These are phyloP conservation scores for Monopterus albus DNA, from an alignment of 2,113 vertebrate species.

Conservation along the genomic window DNA sequence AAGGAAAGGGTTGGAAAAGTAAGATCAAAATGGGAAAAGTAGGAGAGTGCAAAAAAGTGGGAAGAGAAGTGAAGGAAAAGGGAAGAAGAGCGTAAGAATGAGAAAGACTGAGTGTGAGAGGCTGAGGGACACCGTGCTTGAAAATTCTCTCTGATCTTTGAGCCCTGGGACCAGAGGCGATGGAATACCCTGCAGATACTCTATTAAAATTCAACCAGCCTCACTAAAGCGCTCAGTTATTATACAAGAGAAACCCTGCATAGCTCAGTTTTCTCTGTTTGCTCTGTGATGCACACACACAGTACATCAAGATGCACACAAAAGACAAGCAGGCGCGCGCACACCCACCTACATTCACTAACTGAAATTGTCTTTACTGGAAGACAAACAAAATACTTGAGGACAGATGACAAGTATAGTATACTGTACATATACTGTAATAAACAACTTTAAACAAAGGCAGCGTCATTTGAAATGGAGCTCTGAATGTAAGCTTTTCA, in stretches of 20 bases:
- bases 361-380: background rate
- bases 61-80: conserved; percentile 29
- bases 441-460: background rate
- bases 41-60: conserved; percentile 29
- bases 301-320: background rate
- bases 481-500: background rate
- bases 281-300: conserved; percentile 24
- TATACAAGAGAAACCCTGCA: conserved; percentile 67
- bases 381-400: background rate
- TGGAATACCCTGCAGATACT: conserved; percentile 77
- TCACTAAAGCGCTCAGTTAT: conserved; percentile 72
- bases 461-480: background rate
- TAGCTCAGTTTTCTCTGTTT: conserved; percentile 60
- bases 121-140: conserved; percentile 72
- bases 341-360: background rate
- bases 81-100: conserved; percentile 12
- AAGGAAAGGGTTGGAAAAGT: conserved; percentile 50
- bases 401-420: background rate
- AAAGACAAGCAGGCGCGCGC: conserved; percentile 21
- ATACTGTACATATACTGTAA: background rate
- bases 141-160: conserved; percentile 82
- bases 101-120: conserved; percentile 35
- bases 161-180: conserved; percentile 72
- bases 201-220: conserved; percentile 79
- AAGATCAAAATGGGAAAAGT: conserved; percentile 46